phyloP scores from a whole-genome alignment of 2,888 invertebrate genomes.

The Petrolisthes cinctipes region DNA sequence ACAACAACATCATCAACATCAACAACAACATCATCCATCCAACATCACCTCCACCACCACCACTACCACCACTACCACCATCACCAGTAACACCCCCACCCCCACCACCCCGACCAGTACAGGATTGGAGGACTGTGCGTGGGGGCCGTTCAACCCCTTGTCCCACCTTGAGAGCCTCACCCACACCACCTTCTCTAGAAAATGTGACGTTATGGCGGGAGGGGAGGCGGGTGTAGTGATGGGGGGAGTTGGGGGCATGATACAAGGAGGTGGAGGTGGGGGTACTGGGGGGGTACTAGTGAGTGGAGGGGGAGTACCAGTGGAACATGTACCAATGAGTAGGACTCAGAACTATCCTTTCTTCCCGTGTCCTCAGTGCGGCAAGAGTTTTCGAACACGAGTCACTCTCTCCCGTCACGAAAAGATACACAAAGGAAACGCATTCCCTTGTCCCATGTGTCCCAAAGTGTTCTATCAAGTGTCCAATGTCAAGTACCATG shows the following conservation, averaged over 20 bases:
- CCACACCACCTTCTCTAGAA: conserved; percentile 30
- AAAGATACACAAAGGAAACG: conserved; percentile 58
- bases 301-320: neutral
- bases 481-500: conserved; percentile 58
- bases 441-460: conserved; percentile 54
- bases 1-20: conserved; percentile 9
- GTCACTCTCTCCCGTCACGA: conserved; percentile 52
- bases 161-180: conserved; percentile 39
- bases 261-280: neutral
- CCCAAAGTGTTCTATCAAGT: conserved; percentile 60
- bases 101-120: neutral
- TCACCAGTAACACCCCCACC: neutral
- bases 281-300: neutral
- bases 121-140: neutral
- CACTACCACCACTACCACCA: conserved; percentile 6
- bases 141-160: conserved; percentile 36
- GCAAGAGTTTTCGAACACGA: conserved; percentile 50
- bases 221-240: neutral
- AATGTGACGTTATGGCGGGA: conserved; percentile 11
- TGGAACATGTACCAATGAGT: neutral
- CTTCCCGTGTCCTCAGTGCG: conserved; percentile 50
- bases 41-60: conserved; percentile 16
- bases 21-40: neutral
- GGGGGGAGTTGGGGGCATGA: neutral
- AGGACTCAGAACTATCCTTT: conserved; percentile 29